A percentile compares a stretch with the other conserved stretches of the same genome.
Evolutionary conservation across 2,113 vertebrate genomes (phyloP).

Genomic region (Oreamnos americanus): DNA sequence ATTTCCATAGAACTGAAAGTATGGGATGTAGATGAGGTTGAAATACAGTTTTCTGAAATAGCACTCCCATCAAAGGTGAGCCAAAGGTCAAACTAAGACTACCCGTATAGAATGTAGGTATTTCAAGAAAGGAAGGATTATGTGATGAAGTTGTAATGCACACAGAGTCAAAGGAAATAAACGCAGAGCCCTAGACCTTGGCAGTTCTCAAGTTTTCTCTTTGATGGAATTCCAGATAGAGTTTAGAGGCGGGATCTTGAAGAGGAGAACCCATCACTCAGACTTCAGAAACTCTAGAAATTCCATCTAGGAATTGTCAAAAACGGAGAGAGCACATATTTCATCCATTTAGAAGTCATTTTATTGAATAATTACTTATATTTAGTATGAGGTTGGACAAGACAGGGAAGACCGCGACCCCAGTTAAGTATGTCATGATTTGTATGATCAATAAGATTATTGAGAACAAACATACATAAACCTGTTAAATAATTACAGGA

Average conservation of each 20-base stretch:
- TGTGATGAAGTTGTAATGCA: not conserved
- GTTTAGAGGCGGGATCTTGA: not conserved
- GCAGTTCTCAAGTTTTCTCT: not conserved
- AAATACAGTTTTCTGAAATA: conserved; percentile 11
- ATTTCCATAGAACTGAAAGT: not conserved
- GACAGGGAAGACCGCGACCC: rapidly evolving
- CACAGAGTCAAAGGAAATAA: conserved; percentile 35
- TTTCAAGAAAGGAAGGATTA: conserved; percentile 16
- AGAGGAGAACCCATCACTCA: not conserved
- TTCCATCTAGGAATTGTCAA: not conserved
- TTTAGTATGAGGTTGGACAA: not conserved
- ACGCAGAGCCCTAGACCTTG: not conserved
- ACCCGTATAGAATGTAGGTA: not conserved
- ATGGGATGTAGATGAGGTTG: not conserved
- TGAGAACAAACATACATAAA: not conserved
- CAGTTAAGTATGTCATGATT: not conserved
- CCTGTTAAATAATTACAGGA: not conserved
- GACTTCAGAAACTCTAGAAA: not conserved
- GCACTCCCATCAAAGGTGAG: not conserved
- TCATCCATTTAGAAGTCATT: not conserved
- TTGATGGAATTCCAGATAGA: conserved; percentile 26
- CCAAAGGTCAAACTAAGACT: conserved; percentile 36
- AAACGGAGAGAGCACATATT: not conserved
- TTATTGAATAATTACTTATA: not conserved
- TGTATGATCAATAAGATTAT: not conserved